Evolutionary conservation across 2,113 vertebrate species (phyloP), one percentile per base, ranked within the genome.

Genomic region (Glareola pratincola): DNA sequence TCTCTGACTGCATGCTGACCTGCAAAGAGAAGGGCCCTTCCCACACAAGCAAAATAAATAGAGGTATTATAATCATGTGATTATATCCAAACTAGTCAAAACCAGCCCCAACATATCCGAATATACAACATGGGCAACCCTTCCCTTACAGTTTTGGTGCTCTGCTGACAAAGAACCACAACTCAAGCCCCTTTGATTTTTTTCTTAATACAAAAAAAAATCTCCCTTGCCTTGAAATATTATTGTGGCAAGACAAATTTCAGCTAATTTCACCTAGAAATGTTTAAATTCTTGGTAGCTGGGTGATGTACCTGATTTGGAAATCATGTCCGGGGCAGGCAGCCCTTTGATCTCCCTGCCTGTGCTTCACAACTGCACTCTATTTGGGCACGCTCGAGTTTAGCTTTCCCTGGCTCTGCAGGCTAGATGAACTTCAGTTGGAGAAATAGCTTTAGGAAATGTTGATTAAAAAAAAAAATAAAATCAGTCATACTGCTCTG

Each of bases 381-480:
- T 84, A 53, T 47, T 51, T 80, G 37, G 53, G 7, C 18, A 34
- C 3, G 6, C 60, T 94, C 9, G 80, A 48, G 48, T 90, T 78
- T 78, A 81, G 19, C 74, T 91, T 92, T 92, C 48, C 24, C 29
- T 93, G 76, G 69, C 53, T 81, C 36, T 41, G n/a, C 45, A 39
- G 64, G 20, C 63, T 89, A 39, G 34, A 80, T 41, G 37, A 79
- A 88, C 54, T 90, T 88, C 1, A 1, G 79, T 3, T 95, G 57
- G 66, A 90, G 80, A 90, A 95, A 96, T 47, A 77, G 91, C 91
- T 95, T 96, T 85, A 95, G 76, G 94, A 97, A 94, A 95, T 67
- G 88, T 91, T 95, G 93, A 85, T 90, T 92, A 39, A 83, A 74
- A 76, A 76, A 50, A 4, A 16, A n/a, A 48, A 59, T 80, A 63